Evolutionary conservation across 2,797 vertebrate species (phyloP).

Genomic region (Anableps anableps): DNA sequence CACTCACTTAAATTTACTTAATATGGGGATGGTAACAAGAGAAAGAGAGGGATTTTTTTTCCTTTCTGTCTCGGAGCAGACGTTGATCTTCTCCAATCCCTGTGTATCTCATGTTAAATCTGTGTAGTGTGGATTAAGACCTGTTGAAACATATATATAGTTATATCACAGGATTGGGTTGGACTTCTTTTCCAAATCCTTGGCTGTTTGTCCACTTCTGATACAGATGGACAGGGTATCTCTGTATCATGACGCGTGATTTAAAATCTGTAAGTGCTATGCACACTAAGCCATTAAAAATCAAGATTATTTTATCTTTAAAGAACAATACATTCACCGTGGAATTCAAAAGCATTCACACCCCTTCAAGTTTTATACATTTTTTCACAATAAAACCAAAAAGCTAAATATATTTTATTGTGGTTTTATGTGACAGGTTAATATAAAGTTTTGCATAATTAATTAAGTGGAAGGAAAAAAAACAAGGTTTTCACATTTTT

Average conservation of each 20-base stretch:
- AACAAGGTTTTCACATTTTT: neutral
- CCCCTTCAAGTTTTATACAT: neutral
- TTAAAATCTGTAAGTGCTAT: constrained; percentile 10
- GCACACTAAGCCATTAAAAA: neutral
- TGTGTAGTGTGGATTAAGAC: constrained; percentile 83
- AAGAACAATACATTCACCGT: neutral
- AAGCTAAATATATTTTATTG: neutral
- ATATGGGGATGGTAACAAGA: constrained; percentile 58
- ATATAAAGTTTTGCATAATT: neutral
- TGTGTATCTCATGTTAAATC: constrained; percentile 81
- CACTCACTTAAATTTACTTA: constrained; percentile 26
- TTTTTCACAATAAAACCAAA: no score
- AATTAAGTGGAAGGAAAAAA: neutral
- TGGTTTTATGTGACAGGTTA: no score
- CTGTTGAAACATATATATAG: constrained; percentile 74
- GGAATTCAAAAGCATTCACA: neutral
- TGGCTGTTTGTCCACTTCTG: constrained; percentile 57
- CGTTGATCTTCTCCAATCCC: constrained; percentile 81
- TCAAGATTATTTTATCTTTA: neutral
- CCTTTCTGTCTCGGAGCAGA: constrained; percentile 66
- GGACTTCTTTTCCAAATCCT: constrained; percentile 68
- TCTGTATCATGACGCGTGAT: constrained; percentile 3
- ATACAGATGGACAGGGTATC: constrained; percentile 3
- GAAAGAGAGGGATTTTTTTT: constrained; percentile 32
- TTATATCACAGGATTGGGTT: constrained; percentile 67